A percentile compares a stretch with the other conserved stretches of the same genome.
These are phyloP conservation scores for Epinotia nisella DNA, from an alignment of 2,888 invertebrate species.

Conservation along the genomic window DNA sequence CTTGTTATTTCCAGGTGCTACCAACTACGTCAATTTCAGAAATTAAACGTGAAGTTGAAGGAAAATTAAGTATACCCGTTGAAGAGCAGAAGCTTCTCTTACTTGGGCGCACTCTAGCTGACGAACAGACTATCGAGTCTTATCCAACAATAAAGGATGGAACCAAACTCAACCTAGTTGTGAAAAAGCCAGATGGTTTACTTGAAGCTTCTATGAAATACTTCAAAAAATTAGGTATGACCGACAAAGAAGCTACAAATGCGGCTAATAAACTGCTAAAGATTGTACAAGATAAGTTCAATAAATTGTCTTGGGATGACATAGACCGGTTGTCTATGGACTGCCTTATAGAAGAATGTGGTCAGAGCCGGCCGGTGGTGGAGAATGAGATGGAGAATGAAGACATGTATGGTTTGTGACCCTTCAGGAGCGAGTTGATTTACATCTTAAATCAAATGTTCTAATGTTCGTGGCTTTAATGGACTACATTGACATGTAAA, in stretches of 20 bases:
- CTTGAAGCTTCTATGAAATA: slow-evolving; percentile 84
- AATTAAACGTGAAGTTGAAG: slow-evolving; percentile 88
- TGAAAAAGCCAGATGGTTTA: slow-evolving; percentile 87
- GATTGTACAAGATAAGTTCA: slow-evolving; percentile 80
- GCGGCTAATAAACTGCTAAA: slow-evolving; percentile 85
- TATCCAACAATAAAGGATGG: slow-evolving; percentile 91
- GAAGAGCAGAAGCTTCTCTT: slow-evolving; percentile 89
- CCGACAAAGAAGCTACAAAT: slow-evolving; percentile 86
- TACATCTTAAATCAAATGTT: slow-evolving; percentile 39
- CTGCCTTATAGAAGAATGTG: slow-evolving; percentile 61
- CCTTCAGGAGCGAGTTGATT: slow-evolving; percentile 40
- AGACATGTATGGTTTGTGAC: slow-evolving; percentile 62
- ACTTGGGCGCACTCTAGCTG: slow-evolving; percentile 88
- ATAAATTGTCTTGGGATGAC: slow-evolving; percentile 85
- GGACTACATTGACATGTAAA: slow-evolving; percentile 18
- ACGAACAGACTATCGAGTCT: slow-evolving; percentile 88
- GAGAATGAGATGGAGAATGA: slow-evolving; percentile 61
- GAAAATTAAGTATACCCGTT: slow-evolving; percentile 87
- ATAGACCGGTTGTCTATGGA: slow-evolving; percentile 82
- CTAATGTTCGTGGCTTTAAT: slow-evolving; percentile 23
- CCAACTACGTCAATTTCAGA: slow-evolving; percentile 86
- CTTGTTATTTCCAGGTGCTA: slow-evolving; percentile 71
- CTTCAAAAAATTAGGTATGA: slow-evolving; percentile 84
- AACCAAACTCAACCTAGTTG: slow-evolving; percentile 88
- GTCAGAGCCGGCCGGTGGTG: slow-evolving; percentile 49